phyloP scores from a whole-genome alignment of 2,888 invertebrate species.

The Drosophila multiciliata region DNA sequence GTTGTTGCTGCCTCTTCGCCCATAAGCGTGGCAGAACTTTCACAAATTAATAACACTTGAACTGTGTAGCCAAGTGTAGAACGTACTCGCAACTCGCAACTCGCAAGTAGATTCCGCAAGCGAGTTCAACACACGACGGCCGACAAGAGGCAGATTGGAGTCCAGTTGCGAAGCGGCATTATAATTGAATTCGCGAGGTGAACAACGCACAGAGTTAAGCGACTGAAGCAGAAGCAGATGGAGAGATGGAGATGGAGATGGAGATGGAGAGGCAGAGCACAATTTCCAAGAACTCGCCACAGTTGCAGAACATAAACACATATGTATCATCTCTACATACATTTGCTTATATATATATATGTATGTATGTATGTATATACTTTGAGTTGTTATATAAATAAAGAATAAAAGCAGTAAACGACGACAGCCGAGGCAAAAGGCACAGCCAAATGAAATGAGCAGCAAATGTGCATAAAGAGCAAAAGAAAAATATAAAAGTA shows the following conservation, averaged over 20 bases:
- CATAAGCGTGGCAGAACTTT: slow-evolving; percentile 74
- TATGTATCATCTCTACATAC: background rate
- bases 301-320: slow-evolving; percentile 30
- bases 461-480: slow-evolving; percentile 19
- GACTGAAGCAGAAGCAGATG: slow-evolving; percentile 42
- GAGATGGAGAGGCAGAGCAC: slow-evolving; percentile 39
- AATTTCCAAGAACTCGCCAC: slow-evolving; percentile 70
- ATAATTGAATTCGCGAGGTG: slow-evolving; percentile 79
- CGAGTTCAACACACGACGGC: slow-evolving; percentile 54
- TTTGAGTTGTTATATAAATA: slow-evolving; percentile 47
- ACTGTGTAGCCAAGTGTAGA: slow-evolving; percentile 38
- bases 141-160: slow-evolving; percentile 22
- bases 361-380: slow-evolving; percentile 6
- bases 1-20: slow-evolving; percentile 1
- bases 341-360: slow-evolving; percentile 6
- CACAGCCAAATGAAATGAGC: slow-evolving; percentile 59
- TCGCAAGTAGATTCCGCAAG: slow-evolving; percentile 19
- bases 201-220: slow-evolving; percentile 46
- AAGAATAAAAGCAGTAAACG: slow-evolving; percentile 61
- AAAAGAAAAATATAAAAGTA: slow-evolving; percentile 27
- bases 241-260: slow-evolving; percentile 52
- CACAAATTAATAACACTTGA: slow-evolving; percentile 78
- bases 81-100: slow-evolving; percentile 17
- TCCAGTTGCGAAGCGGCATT: slow-evolving; percentile 58
- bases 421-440: slow-evolving; percentile 45